A percentile compares a stretch with the other conserved stretches of the same genome.
Conservation (phyloP, 2,797 vertebrate species). For the Fundulus diaphanus region DNA sequence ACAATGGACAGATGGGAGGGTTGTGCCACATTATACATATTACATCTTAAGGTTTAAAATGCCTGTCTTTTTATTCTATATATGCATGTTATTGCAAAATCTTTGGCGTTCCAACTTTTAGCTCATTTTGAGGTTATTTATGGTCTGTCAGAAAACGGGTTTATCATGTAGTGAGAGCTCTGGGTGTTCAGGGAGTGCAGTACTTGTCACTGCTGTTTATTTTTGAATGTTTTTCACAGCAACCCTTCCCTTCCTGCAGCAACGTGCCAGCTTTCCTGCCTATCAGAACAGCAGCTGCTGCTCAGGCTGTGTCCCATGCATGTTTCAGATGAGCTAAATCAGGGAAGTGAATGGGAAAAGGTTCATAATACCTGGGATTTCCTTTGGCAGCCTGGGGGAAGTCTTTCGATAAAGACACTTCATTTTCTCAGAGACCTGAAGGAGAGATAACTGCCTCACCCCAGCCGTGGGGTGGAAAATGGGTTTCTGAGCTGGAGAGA, state of each 20-base stretch:
- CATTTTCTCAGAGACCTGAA: conserved; percentile 25
- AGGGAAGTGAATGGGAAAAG: conserved; percentile 4
- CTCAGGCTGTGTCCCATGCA: conserved; percentile 38
- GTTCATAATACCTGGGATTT: not conserved
- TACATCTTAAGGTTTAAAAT: too few species aligned
- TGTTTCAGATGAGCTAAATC: conserved; percentile 29
- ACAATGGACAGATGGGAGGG: too few species aligned
- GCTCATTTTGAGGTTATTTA: not conserved
- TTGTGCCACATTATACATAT: not conserved
- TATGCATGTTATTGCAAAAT: too few species aligned
- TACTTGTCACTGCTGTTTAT: not conserved
- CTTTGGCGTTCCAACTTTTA: not conserved
- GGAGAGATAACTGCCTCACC: conserved; percentile 10
- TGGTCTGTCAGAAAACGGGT: not conserved
- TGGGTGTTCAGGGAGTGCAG: not conserved
- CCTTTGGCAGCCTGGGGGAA: not conserved
- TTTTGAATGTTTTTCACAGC: not conserved
- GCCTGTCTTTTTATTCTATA: too few species aligned
- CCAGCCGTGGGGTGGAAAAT: not conserved
- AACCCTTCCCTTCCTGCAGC: not conserved
- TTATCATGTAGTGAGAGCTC: not conserved
- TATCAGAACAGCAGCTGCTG: conserved; percentile 23
- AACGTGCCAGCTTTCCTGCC: conserved; percentile 28
- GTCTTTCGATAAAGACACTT: conserved; percentile 12
- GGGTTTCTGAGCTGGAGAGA: not conserved